Percentiles rank a stretch among this genome's conserved stretches.
Conservation (phyloP, 2,888 invertebrate species). For the Cataglyphis livida region DNA sequence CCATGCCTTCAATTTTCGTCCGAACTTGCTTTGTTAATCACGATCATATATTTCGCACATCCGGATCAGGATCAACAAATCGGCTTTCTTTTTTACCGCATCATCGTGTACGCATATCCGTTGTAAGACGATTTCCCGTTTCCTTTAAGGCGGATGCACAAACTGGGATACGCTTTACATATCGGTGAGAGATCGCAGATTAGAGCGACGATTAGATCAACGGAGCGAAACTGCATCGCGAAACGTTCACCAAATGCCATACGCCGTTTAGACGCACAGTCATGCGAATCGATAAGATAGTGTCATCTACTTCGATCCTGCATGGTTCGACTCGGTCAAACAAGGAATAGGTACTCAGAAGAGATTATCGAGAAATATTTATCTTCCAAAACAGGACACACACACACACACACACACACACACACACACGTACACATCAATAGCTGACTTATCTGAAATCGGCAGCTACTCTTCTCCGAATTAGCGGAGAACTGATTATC, state of each 20-base stretch:
- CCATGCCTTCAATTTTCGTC: background rate
- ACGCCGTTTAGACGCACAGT: conserved; percentile 45
- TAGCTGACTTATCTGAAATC: conserved; percentile 12
- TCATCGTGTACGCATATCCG: conserved; percentile 19
- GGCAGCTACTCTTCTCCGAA: conserved; percentile 1
- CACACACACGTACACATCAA: too few relatives aligned
- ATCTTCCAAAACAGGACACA: background rate
- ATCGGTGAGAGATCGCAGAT: conserved; percentile 57
- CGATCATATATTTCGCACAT: background rate
- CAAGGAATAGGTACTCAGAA: conserved; percentile 39
- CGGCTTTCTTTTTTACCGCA: background rate
- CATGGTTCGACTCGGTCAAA: conserved; percentile 31
- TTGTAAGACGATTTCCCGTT: conserved; percentile 19
- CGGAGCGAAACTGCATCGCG: conserved; percentile 41
- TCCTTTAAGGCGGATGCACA: conserved; percentile 22
- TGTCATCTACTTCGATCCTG: conserved; percentile 56
- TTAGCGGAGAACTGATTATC: conserved; percentile 1
- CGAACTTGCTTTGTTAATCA: background rate
- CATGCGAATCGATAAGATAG: conserved; percentile 64
- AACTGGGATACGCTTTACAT: conserved; percentile 23
- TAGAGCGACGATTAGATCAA: conserved; percentile 16
- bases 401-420: too few relatives aligned
- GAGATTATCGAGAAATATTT: conserved; percentile 44
- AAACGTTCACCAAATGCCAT: conserved; percentile 15
- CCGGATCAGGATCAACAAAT: background rate